These are phyloP conservation scores for Tolypeutes matacus DNA, from an alignment of 2,797 vertebrate genomes.

Conservation along the genomic window DNA sequence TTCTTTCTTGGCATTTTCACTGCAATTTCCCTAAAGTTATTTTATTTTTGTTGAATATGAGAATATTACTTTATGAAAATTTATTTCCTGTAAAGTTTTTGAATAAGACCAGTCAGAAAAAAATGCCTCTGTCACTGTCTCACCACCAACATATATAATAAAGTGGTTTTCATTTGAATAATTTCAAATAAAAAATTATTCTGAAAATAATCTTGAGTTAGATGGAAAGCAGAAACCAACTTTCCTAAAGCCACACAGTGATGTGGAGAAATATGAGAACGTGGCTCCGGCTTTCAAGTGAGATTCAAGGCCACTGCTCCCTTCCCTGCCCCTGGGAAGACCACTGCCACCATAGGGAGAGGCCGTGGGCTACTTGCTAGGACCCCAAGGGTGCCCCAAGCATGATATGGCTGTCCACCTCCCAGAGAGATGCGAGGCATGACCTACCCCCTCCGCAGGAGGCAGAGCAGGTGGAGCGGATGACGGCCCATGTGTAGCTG, in stretches of 20 bases:
- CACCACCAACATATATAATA: neutral
- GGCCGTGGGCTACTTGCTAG: neutral
- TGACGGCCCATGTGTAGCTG: slow-evolving; percentile 92
- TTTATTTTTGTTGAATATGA: neutral
- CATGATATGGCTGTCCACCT: neutral
- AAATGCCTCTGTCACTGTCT: neutral
- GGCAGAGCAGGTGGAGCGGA: slow-evolving; percentile 92
- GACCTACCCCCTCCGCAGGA: slow-evolving; percentile 93
- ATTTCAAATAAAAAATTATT: neutral
- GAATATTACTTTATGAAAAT: neutral
- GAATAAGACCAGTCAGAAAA: neutral
- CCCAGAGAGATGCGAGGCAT: accelerated
- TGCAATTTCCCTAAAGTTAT: neutral
- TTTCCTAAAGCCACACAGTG: neutral
- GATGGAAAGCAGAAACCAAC: neutral
- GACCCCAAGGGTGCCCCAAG: neutral
- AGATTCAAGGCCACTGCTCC: neutral
- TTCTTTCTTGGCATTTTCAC: neutral
- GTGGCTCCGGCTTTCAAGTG: neutral
- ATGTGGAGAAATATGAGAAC: neutral
- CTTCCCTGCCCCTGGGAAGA: neutral
- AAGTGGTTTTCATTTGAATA: neutral
- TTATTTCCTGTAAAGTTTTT: neutral
- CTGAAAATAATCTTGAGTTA: neutral
- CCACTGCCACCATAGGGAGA: no score